Conservation (phyloP, 2,113 vertebrate species). For the Bufo gargarizans region DNA sequence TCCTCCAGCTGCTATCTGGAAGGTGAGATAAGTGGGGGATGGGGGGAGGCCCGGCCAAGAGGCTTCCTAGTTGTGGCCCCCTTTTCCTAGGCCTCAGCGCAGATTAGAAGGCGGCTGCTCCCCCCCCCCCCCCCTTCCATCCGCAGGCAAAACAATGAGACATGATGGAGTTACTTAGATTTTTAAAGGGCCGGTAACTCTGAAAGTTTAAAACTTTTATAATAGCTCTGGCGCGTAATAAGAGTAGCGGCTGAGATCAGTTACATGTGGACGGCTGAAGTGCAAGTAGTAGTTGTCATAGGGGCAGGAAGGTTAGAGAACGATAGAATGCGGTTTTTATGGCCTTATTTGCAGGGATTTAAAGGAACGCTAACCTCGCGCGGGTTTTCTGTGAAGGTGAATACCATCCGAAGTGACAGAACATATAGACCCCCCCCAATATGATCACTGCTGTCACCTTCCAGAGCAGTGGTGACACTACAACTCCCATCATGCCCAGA, state of each 20-base stretch:
- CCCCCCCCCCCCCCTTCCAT: neutral
- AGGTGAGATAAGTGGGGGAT: constrained; percentile 78
- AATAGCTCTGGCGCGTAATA: neutral
- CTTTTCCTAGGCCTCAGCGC: constrained; percentile 60
- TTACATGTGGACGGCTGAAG: too few relatives aligned
- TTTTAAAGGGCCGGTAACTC: neutral
- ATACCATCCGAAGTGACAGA: too few relatives aligned
- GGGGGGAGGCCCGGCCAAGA: neutral
- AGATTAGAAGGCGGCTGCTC: constrained; percentile 30
- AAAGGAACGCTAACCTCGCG: too few relatives aligned
- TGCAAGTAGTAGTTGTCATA: too few relatives aligned
- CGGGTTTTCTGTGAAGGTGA: too few relatives aligned
- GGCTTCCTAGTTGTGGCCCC: constrained; percentile 25
- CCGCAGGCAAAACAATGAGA: constrained; percentile 9
- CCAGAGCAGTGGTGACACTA: too few relatives aligned
- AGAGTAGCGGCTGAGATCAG: too few relatives aligned
- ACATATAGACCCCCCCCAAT: too few relatives aligned
- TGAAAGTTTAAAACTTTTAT: neutral
- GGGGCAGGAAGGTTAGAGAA: neutral
- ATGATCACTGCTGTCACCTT: too few relatives aligned
- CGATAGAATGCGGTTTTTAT: neutral
- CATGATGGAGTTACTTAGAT: neutral
- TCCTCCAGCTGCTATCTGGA: constrained; percentile 97
- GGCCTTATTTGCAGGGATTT: too few relatives aligned
- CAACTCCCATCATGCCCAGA: too few relatives aligned